Evolutionary conservation across 1,140 invertebrate species (phyloP).

Genomic region (Globodera ellingtonae): DNA sequence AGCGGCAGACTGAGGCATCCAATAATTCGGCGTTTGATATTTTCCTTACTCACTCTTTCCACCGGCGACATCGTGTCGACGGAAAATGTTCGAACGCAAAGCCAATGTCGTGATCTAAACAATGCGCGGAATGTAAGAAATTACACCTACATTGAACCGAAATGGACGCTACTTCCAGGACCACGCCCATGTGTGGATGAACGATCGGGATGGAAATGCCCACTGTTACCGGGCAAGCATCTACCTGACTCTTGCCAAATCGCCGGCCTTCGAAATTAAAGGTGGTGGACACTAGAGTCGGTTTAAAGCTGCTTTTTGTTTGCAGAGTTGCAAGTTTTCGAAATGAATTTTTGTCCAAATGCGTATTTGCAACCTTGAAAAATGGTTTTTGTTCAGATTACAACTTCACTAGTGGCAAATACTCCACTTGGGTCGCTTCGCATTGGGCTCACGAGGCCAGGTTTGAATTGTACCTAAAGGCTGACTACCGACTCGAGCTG

Average conservation of each 20-base stretch:
- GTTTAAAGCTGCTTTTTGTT: no score
- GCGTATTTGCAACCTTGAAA: no score
- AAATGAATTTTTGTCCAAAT: no score
- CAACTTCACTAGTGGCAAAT: constrained; percentile 33
- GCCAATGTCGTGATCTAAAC: constrained; percentile 40
- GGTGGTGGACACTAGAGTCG: constrained; percentile 19
- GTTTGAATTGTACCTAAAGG: constrained; percentile 34
- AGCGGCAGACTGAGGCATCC: constrained; percentile 10
- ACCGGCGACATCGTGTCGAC: constrained; percentile 32
- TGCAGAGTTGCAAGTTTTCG: constrained; percentile 5
- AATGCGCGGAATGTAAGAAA: constrained; percentile 30
- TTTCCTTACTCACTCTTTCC: constrained; percentile 30
- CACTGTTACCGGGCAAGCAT: constrained; percentile 37
- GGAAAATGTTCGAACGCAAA: constrained; percentile 35
- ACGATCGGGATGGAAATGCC: constrained; percentile 28
- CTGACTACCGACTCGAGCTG: constrained; percentile 32
- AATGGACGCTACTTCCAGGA: constrained; percentile 17
- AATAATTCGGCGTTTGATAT: constrained; percentile 28
- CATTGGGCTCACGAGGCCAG: constrained; percentile 18
- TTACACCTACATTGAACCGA: not conserved
- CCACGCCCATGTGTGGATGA: constrained; percentile 41
- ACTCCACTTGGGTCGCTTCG: constrained; percentile 44
- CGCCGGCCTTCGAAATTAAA: constrained; percentile 44
- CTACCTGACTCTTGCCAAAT: constrained; percentile 37
- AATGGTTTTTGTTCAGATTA: constrained; percentile 28